Conservation (phyloP, 2,797 vertebrate genomes). For the Gallinago stenura region DNA sequence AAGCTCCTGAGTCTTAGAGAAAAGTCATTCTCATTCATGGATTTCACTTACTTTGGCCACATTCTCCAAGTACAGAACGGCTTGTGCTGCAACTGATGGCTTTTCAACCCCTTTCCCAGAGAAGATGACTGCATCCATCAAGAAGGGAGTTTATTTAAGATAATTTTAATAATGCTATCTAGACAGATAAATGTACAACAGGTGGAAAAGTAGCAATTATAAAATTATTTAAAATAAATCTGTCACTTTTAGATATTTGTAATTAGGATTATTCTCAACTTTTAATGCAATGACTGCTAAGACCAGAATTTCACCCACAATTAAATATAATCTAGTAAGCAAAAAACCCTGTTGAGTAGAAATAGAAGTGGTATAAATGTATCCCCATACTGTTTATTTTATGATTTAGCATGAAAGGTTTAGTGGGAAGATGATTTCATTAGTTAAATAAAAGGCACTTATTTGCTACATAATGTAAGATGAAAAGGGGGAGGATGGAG, state of each 20-base stretch:
- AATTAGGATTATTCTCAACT: not conserved
- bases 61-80: not conserved
- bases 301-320: not conserved
- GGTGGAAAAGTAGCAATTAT: not conserved
- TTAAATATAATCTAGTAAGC: not conserved
- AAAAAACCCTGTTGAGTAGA: not conserved
- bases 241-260: not conserved
- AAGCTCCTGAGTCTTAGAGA: not conserved
- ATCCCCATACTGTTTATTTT: not conserved
- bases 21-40: not conserved
- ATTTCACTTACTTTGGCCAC: not conserved
- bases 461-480: not conserved
- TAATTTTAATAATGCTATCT: not conserved
- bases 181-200: not conserved
- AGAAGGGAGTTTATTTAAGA: not conserved
- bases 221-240: not conserved
- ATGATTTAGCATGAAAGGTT: not conserved
- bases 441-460: not conserved
- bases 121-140: not conserved
- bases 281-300: not conserved
- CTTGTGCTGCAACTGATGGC: not conserved
- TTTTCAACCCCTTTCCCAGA: not conserved
- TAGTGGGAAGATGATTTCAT: not conserved
- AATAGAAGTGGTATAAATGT: not conserved
- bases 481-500: not conserved